phyloP scores from a whole-genome alignment of 2,888 invertebrate genomes.

The Schizotus pectinicornis region DNA sequence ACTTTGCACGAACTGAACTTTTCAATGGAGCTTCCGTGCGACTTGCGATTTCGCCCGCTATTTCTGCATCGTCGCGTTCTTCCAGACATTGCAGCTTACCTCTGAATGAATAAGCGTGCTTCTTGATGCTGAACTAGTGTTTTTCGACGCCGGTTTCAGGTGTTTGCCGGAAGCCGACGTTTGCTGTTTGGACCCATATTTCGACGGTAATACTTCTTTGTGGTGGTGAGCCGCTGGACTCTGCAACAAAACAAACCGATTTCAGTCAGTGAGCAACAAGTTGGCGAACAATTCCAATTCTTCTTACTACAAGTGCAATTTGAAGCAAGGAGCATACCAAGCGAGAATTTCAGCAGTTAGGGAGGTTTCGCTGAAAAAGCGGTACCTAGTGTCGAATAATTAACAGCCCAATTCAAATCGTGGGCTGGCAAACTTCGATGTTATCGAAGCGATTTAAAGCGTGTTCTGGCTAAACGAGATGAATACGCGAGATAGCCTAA shows the following conservation, averaged over 20 bases:
- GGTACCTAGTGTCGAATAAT: no score
- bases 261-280: background rate
- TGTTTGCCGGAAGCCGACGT: conserved; percentile 50
- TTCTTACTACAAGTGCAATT: no score
- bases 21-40: no score
- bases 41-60: no score
- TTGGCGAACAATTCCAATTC: background rate
- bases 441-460: no score
- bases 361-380: no score
- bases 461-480: no score
- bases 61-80: background rate
- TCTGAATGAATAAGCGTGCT: conserved; percentile 53
- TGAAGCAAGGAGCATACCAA: no score
- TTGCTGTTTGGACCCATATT: conserved; percentile 53
- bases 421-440: no score
- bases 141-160: conserved; percentile 52
- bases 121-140: conserved; percentile 51
- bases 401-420: no score
- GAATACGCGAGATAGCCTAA: no score
- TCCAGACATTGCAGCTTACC: conserved; percentile 43
- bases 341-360: no score
- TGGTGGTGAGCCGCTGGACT: conserved; percentile 57
- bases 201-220: conserved; percentile 53
- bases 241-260: conserved; percentile 46
- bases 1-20: background rate